Conservation (phyloP, 2,888 invertebrate species). For the Trissoscelio sp. region DNA sequence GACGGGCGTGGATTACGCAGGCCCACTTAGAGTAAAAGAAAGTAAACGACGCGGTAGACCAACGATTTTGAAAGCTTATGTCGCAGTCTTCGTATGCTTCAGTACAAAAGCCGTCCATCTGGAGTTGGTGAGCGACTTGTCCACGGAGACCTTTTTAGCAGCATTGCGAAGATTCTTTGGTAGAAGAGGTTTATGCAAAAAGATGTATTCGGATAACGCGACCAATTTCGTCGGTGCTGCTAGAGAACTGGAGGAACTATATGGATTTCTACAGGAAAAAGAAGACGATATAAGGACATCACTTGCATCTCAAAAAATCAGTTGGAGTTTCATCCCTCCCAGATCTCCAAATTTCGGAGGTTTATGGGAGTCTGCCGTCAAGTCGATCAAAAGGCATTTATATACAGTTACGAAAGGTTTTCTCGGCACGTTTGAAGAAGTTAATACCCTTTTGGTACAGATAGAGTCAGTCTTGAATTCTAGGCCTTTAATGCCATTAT, state of each 20-base stretch:
- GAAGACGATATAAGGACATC: too few relatives aligned
- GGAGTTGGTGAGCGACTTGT: neutral
- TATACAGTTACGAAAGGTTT: slow-evolving; percentile 62
- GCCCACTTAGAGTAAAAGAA: neutral
- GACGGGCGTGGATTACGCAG: neutral
- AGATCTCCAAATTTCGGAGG: neutral
- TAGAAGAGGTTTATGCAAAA: neutral
- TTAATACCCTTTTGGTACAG: slow-evolving; percentile 5
- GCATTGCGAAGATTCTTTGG: neutral
- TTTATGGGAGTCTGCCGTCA: neutral
- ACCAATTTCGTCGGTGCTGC: too few relatives aligned
- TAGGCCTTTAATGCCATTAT: neutral
- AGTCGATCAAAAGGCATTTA: neutral
- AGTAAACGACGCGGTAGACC: neutral
- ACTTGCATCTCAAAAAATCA: too few relatives aligned
- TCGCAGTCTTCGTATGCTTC: neutral
- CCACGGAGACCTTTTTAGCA: neutral
- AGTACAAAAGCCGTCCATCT: neutral
- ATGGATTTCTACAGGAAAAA: too few relatives aligned
- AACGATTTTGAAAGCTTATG: neutral
- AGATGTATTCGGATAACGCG: too few relatives aligned
- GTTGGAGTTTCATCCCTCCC: neutral
- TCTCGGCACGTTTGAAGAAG: slow-evolving; percentile 24
- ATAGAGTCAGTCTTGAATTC: slow-evolving; percentile 19
- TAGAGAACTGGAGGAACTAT: too few relatives aligned